Evolutionary conservation across 2,797 vertebrate species (phyloP).

Genomic region (Gallinago nigripennis): DNA sequence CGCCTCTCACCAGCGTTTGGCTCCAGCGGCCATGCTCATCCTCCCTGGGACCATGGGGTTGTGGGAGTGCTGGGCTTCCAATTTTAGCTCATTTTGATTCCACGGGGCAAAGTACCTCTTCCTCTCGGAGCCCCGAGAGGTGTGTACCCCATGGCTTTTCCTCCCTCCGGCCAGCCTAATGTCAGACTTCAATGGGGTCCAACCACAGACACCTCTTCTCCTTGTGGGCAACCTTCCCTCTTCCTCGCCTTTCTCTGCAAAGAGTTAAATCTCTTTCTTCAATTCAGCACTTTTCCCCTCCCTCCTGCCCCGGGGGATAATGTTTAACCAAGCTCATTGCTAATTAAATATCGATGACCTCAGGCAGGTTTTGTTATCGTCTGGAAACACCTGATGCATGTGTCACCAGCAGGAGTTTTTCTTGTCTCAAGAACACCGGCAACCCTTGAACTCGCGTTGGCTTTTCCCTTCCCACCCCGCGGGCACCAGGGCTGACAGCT

Average conservation of each 20-base stretch:
- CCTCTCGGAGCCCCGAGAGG: background rate
- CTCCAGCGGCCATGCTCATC: background rate
- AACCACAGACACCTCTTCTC: background rate
- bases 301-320: constrained; percentile 44
- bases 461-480: constrained; percentile 17
- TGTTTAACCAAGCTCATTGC: constrained; percentile 62
- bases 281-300: background rate
- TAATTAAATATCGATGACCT: constrained; percentile 72
- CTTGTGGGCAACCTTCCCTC: background rate
- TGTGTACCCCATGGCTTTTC: background rate
- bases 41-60: background rate
- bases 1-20: fast-evolving
- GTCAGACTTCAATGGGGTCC: background rate
- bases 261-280: constrained; percentile 50
- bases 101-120: background rate
- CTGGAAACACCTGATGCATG: constrained; percentile 68
- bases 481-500: background rate
- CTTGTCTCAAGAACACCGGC: constrained; percentile 45
- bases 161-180: background rate
- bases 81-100: background rate
- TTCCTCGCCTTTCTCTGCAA: background rate
- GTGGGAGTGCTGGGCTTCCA: background rate
- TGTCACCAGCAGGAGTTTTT: constrained; percentile 60
- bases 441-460: constrained; percentile 41
- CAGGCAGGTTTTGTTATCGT: constrained; percentile 69